These are phyloP conservation scores for Mus pahari DNA, from an alignment of 2,113 vertebrate genomes.

Conservation along the genomic window DNA sequence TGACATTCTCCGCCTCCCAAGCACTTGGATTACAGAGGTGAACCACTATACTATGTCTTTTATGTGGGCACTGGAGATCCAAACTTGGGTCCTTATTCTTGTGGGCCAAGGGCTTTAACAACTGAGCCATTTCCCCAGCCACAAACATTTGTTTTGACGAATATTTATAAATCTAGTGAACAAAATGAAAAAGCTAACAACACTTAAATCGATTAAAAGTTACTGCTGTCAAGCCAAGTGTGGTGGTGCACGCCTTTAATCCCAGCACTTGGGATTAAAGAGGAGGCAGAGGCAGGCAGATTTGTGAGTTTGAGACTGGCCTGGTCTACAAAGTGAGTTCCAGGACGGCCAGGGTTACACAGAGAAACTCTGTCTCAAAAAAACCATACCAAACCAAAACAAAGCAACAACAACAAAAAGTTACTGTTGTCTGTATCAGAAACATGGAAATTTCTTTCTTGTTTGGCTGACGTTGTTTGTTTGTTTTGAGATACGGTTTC, in stretches of 20 bases:
- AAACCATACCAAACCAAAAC: no score
- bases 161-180: background rate
- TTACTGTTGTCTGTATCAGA: background rate
- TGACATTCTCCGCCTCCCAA: no score
- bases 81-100: background rate
- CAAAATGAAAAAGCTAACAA: background rate
- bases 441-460: background rate
- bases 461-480: background rate
- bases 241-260: no score
- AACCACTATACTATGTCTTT: background rate
- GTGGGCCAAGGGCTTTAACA: background rate
- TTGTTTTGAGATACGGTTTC: background rate
- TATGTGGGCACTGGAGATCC: background rate
- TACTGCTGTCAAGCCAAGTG: no score
- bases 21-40: background rate
- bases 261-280: no score
- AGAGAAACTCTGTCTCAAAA: no score
- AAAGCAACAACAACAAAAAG: no score
- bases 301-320: no score
- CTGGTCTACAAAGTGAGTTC: no score
- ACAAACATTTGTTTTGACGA: background rate
- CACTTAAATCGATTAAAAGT: background rate
- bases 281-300: no score
- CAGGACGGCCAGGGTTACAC: no score
- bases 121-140: background rate